Base-by-base conservation (phyloP, 1,140 invertebrate genomes). In the Cataglyphis hispanica region DNA sequence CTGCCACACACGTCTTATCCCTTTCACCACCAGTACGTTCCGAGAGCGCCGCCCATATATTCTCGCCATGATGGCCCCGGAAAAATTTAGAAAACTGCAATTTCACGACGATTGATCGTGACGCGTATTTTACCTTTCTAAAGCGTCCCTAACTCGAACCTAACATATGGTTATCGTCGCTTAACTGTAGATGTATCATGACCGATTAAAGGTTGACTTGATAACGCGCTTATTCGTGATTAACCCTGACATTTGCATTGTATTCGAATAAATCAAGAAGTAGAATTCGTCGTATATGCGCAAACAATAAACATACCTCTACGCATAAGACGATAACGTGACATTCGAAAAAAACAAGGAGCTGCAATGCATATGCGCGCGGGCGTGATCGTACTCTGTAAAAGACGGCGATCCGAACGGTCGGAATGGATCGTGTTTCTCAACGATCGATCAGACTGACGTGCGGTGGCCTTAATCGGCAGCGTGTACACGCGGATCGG, bases 401-500 rank as follows among this genome's bases (percentile, higher is more conserved):
- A 46, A 46, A 46, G 31, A 11, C 46, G 46, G 8, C 19, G 11
- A n/a, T 58, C 40, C 34, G 77, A 58, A 50, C 43, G n/a, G 43
- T 46, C 31, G 37, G 76, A 40, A 83, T 83, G 60, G 78, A 83
- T 83, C 67, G 78, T 58, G 78, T 86, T 70, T 58, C 64, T 64
- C 67, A 25, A 8, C 72, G 66, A 78, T 85, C 67, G 86, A 78
- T 85, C 72, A 50, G 74, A 25, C 37, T 84, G 70, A 60, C 66
- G 74, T 40, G 66, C 53, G 25, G n/a, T 56, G 40, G 70, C 75
- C 69, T 89, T 89, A 86, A 89, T 76, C 86, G 83, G 75, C 37
- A 84, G 60, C 69, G 63, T 60, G 58, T 50, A 69, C 87, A 89
- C 86, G 83, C 80, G 86, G 89, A 90, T 90, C 75, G 78, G 87